Conservation (phyloP, 2,888 invertebrate species). For the Alsophila aescularia region DNA sequence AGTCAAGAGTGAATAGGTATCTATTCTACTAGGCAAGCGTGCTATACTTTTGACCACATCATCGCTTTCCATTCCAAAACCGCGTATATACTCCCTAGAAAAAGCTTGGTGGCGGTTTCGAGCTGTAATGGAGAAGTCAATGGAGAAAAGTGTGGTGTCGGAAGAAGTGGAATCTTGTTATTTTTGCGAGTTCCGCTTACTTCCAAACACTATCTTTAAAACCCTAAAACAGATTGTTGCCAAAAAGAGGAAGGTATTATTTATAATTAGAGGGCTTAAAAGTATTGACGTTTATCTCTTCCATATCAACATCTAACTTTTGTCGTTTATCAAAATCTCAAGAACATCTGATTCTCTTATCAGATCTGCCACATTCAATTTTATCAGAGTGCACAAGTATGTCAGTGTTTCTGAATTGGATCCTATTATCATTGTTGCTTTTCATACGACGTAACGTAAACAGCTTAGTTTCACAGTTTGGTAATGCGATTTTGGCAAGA, state of each 20-base stretch:
- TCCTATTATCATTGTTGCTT: not conserved
- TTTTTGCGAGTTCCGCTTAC: too few species aligned
- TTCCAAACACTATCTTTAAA: slow-evolving; percentile 15
- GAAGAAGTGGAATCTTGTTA: too few species aligned
- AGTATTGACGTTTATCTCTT: slow-evolving; percentile 44
- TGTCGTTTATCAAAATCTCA: slow-evolving; percentile 42
- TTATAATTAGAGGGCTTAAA: slow-evolving; percentile 2
- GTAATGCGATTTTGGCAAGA: slow-evolving; percentile 31
- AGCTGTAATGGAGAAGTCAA: too few species aligned
- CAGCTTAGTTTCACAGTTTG: not conserved
- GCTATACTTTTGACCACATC: too few species aligned
- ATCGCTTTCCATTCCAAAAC: too few species aligned
- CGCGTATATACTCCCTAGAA: too few species aligned
- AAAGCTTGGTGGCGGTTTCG: too few species aligned
- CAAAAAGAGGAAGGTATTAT: slow-evolving; percentile 8
- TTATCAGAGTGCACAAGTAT: slow-evolving; percentile 16
- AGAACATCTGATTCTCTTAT: slow-evolving; percentile 31
- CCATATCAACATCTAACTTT: slow-evolving; percentile 59
- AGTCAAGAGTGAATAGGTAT: too few species aligned
- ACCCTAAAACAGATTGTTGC: not conserved
- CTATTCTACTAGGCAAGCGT: too few species aligned
- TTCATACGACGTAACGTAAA: not conserved
- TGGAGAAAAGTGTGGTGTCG: too few species aligned
- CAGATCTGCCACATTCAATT: slow-evolving; percentile 14
- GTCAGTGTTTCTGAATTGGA: slow-evolving; percentile 1